Conservation (phyloP, 2,113 vertebrate species). For the Tricholaema leucomelas region DNA sequence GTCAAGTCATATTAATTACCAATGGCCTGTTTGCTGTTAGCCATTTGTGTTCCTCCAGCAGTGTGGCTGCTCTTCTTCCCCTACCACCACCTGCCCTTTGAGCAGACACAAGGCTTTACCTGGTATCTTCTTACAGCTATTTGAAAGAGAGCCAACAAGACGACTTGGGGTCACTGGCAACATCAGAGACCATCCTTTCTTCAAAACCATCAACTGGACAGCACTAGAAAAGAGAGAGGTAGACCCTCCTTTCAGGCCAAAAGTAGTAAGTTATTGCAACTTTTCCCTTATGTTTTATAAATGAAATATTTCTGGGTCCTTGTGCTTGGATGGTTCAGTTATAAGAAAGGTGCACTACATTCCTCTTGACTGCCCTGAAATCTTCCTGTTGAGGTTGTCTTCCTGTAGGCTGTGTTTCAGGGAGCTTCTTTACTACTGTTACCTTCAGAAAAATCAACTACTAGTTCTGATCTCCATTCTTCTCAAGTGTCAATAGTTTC, state of each 20-base stretch:
- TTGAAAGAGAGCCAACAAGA: conserved; percentile 89
- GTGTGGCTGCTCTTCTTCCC: accelerated
- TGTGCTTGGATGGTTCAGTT: background rate
- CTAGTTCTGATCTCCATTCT: background rate
- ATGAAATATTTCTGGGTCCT: accelerated
- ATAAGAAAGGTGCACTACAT: background rate
- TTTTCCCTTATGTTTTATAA: background rate
- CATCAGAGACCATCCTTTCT: conserved; percentile 88
- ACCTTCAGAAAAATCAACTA: background rate
- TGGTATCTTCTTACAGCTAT: conserved; percentile 79
- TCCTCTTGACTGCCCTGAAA: background rate
- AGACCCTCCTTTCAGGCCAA: conserved; percentile 94
- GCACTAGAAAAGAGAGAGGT: conserved; percentile 85
- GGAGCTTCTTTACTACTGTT: background rate
- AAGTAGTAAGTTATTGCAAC: conserved; percentile 84
- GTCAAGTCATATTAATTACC: background rate
- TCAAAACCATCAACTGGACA: conserved; percentile 92
- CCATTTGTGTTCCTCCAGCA: background rate
- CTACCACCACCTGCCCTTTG: background rate
- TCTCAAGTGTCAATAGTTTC: background rate
- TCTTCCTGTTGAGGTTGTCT: background rate
- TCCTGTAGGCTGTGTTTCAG: background rate
- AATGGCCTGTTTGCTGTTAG: background rate
- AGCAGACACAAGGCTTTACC: background rate
- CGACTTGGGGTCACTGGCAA: conserved; percentile 91